Percentiles rank a stretch among this genome's conserved stretches.
These are phyloP conservation scores for Neodiprion pinetum DNA, from an alignment of 1,140 invertebrate species.

Conservation along the genomic window DNA sequence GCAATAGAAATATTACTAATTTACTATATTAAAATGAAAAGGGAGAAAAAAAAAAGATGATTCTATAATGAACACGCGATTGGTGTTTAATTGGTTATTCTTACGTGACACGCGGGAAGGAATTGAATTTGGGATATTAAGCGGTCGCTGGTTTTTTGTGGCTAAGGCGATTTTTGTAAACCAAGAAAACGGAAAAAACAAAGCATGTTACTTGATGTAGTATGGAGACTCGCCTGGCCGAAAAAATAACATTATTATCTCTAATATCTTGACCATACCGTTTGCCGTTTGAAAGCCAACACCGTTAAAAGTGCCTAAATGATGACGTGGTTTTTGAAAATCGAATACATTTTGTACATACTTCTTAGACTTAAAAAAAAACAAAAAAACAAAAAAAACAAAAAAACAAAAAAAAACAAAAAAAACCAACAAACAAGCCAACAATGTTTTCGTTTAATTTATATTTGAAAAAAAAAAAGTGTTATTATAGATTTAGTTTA, in stretches of 20 bases:
- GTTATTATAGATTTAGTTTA: conserved; percentile 52
- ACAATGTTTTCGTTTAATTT: conserved; percentile 53
- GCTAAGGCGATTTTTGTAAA: not conserved
- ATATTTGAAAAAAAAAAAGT: conserved; percentile 46
- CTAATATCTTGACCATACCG: too few species aligned
- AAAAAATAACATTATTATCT: too few species aligned
- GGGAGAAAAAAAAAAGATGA: conserved; percentile 26
- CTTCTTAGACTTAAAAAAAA: conserved; percentile 36
- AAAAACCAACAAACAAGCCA: not conserved
- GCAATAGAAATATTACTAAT: conserved; percentile 49
- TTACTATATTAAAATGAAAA: conserved; percentile 30
- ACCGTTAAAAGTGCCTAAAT: conserved; percentile 31
- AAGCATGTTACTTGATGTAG: not conserved
- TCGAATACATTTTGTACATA: conserved; percentile 52
- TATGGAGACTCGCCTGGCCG: too few species aligned
- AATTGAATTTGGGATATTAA: not conserved
- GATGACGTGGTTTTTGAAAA: conserved; percentile 48
- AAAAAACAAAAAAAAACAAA: conserved; percentile 30
- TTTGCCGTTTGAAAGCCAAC: conserved; percentile 15
- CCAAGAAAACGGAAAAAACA: not conserved
- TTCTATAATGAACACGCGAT: conserved; percentile 36
- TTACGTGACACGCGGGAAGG: conserved; percentile 9
- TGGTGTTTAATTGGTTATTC: not conserved
- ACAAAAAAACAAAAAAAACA: conserved; percentile 26
- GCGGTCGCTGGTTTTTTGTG: not conserved